Percentiles rank a stretch among this genome's conserved stretches.
Evolutionary conservation across 2,797 vertebrate species (phyloP).

Genomic region (Hirundo rustica): DNA sequence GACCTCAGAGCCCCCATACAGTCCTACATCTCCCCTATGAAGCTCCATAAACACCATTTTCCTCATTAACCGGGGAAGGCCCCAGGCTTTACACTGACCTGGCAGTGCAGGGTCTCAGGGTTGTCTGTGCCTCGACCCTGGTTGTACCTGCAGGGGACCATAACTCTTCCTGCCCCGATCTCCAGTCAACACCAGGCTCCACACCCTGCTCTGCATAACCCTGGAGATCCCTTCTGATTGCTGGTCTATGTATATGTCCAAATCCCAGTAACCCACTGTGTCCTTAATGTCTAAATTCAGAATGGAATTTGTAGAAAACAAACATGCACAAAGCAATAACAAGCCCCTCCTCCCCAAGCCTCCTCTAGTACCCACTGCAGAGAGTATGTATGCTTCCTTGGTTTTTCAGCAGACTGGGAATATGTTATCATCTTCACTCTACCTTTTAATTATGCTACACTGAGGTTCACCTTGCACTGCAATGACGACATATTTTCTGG

Average conservation of each 20-base stretch:
- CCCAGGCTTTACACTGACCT: not conserved
- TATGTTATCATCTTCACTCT: not conserved
- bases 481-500: slow-evolving; percentile 6
- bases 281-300: not conserved
- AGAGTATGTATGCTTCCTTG: not conserved
- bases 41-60: not conserved
- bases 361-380: not conserved
- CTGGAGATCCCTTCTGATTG: not conserved
- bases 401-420: not conserved
- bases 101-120: not conserved
- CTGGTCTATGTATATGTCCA: rapidly evolving
- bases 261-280: rapidly evolving
- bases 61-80: not conserved
- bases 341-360: not conserved
- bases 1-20: not conserved
- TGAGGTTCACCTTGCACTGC: not conserved
- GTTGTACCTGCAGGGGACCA: not conserved
- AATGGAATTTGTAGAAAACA: not conserved
- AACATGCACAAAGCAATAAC: not conserved
- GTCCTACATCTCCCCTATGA: not conserved
- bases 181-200: not conserved
- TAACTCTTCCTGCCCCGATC: not conserved
- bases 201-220: not conserved
- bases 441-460: not conserved
- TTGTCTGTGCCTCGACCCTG: not conserved